phyloP scores from a whole-genome alignment of 2,888 invertebrate genomes.

The Lithophane socia region DNA sequence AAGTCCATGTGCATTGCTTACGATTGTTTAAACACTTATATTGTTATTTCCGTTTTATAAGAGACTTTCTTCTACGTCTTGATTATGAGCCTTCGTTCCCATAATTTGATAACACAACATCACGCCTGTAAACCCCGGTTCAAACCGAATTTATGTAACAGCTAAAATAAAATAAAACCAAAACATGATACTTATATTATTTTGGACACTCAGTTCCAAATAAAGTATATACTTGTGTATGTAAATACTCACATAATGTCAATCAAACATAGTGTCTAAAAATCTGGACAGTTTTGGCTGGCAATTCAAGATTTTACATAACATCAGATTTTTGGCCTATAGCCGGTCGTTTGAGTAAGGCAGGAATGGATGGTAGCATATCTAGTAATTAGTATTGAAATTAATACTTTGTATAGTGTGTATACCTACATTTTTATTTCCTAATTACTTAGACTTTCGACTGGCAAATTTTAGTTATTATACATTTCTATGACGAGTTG shows the following conservation, averaged over 20 bases:
- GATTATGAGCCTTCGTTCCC: not conserved
- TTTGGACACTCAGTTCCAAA: not conserved
- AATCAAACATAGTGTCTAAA: not conserved
- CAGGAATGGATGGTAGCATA: not conserved
- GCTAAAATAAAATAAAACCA: too few relatives aligned
- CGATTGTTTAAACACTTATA: not conserved
- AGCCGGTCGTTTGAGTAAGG: not conserved
- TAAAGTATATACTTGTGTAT: not conserved
- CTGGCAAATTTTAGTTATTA: too few relatives aligned
- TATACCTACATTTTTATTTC: too few relatives aligned
- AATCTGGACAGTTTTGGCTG: too few relatives aligned
- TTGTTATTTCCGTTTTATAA: not conserved
- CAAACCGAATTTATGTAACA: too few relatives aligned
- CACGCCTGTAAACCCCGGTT: not conserved
- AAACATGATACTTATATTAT: too few relatives aligned
- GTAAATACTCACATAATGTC: not conserved
- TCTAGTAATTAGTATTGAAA: not conserved
- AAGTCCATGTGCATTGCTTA: slow-evolving; percentile 12
- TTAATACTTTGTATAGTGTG: not conserved
- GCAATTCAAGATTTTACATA: not conserved
- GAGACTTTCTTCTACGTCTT: not conserved
- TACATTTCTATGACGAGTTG: too few relatives aligned
- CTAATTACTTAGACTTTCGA: too few relatives aligned
- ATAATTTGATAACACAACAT: not conserved
- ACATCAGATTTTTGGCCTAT: not conserved